phyloP scores from a whole-genome alignment of 1,140 invertebrate genomes.

The Sinonovacula constricta region DNA sequence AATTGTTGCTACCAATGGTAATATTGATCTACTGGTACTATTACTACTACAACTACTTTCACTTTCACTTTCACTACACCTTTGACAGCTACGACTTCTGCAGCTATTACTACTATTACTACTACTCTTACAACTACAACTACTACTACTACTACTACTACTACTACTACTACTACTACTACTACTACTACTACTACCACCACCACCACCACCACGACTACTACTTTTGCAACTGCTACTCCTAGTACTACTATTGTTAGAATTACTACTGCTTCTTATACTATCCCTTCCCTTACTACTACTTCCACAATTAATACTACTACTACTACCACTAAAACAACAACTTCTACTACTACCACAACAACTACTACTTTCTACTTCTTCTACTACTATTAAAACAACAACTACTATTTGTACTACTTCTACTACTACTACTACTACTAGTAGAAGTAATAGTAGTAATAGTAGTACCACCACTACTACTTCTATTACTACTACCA shows the following conservation, averaged over 20 bases:
- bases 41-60: too few relatives aligned
- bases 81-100: not conserved
- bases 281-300: too few relatives aligned
- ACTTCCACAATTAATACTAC: not conserved
- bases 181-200: not conserved
- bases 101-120: not conserved
- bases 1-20: too few relatives aligned
- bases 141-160: slow-evolving; percentile 1
- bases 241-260: not conserved
- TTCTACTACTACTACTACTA: not conserved
- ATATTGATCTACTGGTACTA: too few relatives aligned
- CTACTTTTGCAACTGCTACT: not conserved
- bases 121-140: not conserved
- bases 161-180: slow-evolving; percentile 14
- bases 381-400: slow-evolving; percentile 5
- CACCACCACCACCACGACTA: not conserved
- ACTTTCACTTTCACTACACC: too few relatives aligned
- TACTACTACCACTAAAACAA: not conserved
- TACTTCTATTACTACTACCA: not conserved
- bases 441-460: too few relatives aligned
- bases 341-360: not conserved
- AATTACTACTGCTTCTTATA: too few relatives aligned
- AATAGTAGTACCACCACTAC: not conserved
- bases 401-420: slow-evolving; percentile 2
- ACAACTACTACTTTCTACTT: not conserved